phyloP scores from a whole-genome alignment of 2,797 vertebrate genomes.

The Poeciliopsis paucimaculata region DNA sequence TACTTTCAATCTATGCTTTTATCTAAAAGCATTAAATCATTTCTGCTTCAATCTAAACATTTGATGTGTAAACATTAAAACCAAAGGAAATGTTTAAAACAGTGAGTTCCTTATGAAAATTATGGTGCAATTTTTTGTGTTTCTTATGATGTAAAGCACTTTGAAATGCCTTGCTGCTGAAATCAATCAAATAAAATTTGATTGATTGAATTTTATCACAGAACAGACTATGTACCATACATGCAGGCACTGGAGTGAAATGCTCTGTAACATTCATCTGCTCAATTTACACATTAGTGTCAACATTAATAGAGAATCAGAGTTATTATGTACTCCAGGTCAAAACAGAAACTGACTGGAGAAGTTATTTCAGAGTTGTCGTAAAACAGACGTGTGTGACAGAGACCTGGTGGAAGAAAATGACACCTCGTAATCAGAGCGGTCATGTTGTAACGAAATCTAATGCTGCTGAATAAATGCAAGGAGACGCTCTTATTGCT shows the following conservation, averaged over 20 bases:
- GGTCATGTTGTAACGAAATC: background rate
- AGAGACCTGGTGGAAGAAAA: background rate
- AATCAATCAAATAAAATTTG: too few species aligned
- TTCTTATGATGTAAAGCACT: background rate
- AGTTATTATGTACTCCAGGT: background rate
- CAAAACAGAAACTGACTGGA: background rate
- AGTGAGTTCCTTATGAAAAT: background rate
- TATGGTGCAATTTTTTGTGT: background rate
- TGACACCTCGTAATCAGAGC: background rate
- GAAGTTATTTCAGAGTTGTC: background rate
- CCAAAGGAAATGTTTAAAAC: background rate
- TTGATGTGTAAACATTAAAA: background rate
- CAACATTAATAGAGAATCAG: background rate
- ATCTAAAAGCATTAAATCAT: background rate
- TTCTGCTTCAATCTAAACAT: background rate
- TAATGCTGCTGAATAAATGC: slow-evolving; percentile 14
- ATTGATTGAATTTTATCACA: background rate
- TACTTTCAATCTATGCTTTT: background rate
- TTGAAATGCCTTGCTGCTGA: background rate
- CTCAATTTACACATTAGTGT: background rate
- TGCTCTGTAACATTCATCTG: background rate
- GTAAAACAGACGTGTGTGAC: background rate
- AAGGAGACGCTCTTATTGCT: background rate
- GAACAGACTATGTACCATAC: background rate
- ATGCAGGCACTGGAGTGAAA: background rate